Percentiles rank a stretch among this genome's conserved stretches.
Evolutionary conservation across 2,797 vertebrate genomes (phyloP).

Genomic region (Rhincodon typus): DNA sequence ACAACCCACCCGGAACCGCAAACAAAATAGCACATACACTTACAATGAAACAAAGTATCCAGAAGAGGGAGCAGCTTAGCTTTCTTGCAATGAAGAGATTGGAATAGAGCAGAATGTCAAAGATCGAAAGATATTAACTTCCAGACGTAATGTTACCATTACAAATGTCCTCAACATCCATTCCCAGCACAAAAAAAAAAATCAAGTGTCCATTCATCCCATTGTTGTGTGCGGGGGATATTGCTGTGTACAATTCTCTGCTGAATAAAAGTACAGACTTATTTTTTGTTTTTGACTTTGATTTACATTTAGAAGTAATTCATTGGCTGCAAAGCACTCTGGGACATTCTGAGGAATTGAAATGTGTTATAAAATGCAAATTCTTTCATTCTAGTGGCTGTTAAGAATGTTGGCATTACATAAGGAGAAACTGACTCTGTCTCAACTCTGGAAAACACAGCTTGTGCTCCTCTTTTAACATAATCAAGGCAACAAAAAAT

Average conservation of each 20-base stretch:
- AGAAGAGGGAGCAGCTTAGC: neutral
- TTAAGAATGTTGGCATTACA: neutral
- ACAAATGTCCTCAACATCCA: neutral
- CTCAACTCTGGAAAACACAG: neutral
- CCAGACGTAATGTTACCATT: neutral
- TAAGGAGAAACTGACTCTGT: neutral
- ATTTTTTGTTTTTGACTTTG: too few species aligned
- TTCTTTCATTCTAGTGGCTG: neutral
- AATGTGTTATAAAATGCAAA: neutral
- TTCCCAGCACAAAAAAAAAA: neutral
- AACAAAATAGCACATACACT: neutral
- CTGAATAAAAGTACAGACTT: neutral
- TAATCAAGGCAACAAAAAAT: neutral
- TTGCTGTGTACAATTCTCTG: neutral
- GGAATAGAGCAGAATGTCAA: neutral
- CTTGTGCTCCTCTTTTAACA: neutral
- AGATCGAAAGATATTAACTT: neutral
- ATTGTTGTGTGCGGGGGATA: neutral
- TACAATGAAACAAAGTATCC: too few species aligned
- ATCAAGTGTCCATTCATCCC: neutral
- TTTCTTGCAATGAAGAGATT: neutral
- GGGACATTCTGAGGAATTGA: neutral
- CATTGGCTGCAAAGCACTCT: neutral
- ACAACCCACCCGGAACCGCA: neutral
- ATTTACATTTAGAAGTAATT: neutral